Percentiles rank a stretch among this genome's conserved stretches.
phyloP scores from a whole-genome alignment of 2,888 invertebrate species.

The Spicauda simplicius region DNA sequence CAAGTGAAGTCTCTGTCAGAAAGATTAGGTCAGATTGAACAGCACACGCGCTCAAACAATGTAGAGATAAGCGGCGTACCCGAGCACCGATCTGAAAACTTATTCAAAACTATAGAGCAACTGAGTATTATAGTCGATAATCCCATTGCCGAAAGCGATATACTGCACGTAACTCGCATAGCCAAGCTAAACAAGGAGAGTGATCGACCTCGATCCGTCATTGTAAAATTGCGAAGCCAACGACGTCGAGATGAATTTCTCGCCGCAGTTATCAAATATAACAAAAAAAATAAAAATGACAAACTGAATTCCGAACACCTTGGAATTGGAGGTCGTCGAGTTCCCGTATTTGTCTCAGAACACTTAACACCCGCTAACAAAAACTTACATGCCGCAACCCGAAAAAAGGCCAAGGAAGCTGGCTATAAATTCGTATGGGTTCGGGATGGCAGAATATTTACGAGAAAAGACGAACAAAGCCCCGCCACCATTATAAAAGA shows the following conservation, averaged over 20 bases:
- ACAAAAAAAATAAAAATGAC: too few relatives aligned
- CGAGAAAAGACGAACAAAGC: too few relatives aligned
- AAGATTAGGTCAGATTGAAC: slow-evolving; percentile 39
- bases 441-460: too few relatives aligned
- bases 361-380: too few relatives aligned
- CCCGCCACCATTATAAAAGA: slow-evolving; percentile 35
- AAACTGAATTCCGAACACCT: too few relatives aligned
- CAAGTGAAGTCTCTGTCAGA: slow-evolving; percentile 36
- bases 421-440: too few relatives aligned
- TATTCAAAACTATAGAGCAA: slow-evolving; percentile 29
- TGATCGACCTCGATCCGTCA: too few relatives aligned
- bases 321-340: too few relatives aligned
- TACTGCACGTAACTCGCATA: too few relatives aligned
- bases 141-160: slow-evolving; percentile 33
- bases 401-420: too few relatives aligned
- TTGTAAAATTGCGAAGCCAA: slow-evolving; percentile 41
- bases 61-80: slow-evolving; percentile 45
- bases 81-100: slow-evolving; percentile 41
- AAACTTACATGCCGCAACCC: too few relatives aligned
- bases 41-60: slow-evolving; percentile 41
- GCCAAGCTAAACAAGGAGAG: slow-evolving; percentile 37
- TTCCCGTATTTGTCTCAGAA: too few relatives aligned
- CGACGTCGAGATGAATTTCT: slow-evolving; percentile 40
- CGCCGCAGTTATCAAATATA: slow-evolving; percentile 38
- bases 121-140: slow-evolving; percentile 35